Percentiles rank a stretch among this genome's conserved stretches.
Evolutionary conservation across 2,113 vertebrate genomes (phyloP).

Genomic region (Sapajus apella): DNA sequence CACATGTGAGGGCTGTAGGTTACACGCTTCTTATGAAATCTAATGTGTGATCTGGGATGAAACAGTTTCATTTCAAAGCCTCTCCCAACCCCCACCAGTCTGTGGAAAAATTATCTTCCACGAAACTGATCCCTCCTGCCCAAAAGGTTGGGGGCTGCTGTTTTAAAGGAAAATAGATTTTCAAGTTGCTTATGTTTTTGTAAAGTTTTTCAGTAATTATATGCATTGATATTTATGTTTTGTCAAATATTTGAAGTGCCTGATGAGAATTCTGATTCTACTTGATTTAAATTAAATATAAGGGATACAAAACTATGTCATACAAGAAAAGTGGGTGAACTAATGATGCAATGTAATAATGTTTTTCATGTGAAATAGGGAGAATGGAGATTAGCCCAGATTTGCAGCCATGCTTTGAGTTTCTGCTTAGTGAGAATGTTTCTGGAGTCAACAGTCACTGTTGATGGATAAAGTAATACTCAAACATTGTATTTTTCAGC

Average conservation of each 20-base stretch:
- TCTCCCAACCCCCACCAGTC: no score
- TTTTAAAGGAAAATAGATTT: constrained; percentile 31
- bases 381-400: background rate
- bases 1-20: no score
- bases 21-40: no score
- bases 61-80: no score
- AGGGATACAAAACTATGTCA: background rate
- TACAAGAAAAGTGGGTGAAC: background rate
- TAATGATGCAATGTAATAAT: background rate
- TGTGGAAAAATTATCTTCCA: no score
- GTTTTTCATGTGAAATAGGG: background rate
- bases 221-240: background rate
- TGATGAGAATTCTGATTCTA: background rate
- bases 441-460: background rate
- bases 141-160: background rate
- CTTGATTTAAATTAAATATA: background rate
- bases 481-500: background rate
- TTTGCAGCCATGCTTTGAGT: background rate
- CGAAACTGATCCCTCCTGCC: no score
- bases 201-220: constrained; percentile 9
- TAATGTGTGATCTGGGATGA: no score
- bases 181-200: background rate
- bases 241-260: background rate
- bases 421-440: background rate
- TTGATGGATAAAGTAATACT: background rate